Percentiles rank a stretch among this genome's conserved stretches.
phyloP scores from a whole-genome alignment of 1,140 invertebrate species.

The Copidosoma floridanum region DNA sequence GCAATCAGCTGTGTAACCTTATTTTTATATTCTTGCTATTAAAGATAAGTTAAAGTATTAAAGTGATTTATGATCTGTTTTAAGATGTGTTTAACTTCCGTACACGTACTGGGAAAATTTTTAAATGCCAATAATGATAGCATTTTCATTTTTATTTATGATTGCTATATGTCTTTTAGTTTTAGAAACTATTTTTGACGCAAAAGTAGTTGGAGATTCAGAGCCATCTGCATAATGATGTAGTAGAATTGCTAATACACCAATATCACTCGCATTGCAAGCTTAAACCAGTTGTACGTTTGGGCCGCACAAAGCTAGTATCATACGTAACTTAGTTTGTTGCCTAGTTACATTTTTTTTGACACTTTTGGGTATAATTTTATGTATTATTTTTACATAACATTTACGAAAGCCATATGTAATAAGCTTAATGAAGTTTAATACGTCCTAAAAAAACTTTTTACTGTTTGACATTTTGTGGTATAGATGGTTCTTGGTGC shows the following conservation, averaged over 20 bases:
- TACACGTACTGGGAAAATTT: constrained; percentile 53
- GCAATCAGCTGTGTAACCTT: constrained; percentile 11
- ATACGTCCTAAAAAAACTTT: constrained; percentile 33
- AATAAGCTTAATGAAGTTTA: constrained; percentile 30
- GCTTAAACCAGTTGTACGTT: constrained; percentile 14
- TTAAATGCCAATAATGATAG: constrained; percentile 45
- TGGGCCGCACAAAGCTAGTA: constrained; percentile 30
- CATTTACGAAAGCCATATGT: constrained; percentile 7
- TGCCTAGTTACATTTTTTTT: constrained; percentile 30
- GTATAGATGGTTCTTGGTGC: constrained; percentile 28
- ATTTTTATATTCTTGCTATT: constrained; percentile 30
- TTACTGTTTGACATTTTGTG: constrained; percentile 34
- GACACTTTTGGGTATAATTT: constrained; percentile 27
- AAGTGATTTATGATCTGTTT: constrained; percentile 49
- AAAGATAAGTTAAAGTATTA: constrained; percentile 44
- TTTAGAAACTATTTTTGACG: constrained; percentile 41
- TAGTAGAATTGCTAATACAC: constrained; percentile 54
- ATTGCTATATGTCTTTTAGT: constrained; percentile 53
- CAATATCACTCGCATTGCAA: constrained; percentile 54
- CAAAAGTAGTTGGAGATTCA: constrained; percentile 52
- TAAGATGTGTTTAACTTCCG: constrained; percentile 45
- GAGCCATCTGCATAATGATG: constrained; percentile 45
- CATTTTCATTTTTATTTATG: constrained; percentile 54
- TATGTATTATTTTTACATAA: neutral
- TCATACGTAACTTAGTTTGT: constrained; percentile 33